These are phyloP conservation scores for Montipora cactus DNA, from an alignment of 64 coral and sea anemone species.

Conservation along the genomic window DNA sequence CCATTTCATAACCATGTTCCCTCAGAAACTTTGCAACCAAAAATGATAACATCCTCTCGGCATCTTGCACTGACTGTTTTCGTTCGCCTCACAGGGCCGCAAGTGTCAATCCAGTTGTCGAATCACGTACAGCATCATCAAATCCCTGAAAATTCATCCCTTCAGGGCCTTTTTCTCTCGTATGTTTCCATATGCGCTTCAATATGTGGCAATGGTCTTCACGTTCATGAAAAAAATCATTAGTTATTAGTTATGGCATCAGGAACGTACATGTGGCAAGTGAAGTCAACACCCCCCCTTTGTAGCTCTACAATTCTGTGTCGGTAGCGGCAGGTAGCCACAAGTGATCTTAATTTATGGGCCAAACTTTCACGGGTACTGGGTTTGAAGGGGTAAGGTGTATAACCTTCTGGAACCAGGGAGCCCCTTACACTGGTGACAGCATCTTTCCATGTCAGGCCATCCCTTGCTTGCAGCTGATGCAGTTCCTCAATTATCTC, in stretches of 20 bases:
- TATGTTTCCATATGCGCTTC: conserved; percentile 69
- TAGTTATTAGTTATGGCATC: neutral
- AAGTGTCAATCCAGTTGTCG: conserved; percentile 60
- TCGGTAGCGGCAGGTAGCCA: too few species aligned
- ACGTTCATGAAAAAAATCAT: conserved; percentile 19
- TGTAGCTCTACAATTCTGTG: too few species aligned
- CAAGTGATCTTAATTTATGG: too few species aligned
- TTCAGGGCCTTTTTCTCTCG: conserved; percentile 55
- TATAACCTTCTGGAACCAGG: too few species aligned
- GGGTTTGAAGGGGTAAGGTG: too few species aligned
- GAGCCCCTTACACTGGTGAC: too few species aligned
- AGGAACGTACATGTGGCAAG: too few species aligned
- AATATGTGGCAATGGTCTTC: conserved; percentile 81
- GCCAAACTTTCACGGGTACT: too few species aligned
- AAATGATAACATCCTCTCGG: conserved; percentile 69
- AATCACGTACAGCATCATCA: conserved; percentile 57
- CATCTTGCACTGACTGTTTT: conserved; percentile 79
- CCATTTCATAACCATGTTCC: conserved; percentile 46
- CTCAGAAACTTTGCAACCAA: conserved; percentile 47
- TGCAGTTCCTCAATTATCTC: too few species aligned
- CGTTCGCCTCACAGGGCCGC: conserved; percentile 45
- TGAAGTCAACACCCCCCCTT: too few species aligned
- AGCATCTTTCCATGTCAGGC: too few species aligned
- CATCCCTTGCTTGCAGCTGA: too few species aligned
- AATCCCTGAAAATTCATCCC: conserved; percentile 43